A percentile compares a stretch with the other conserved stretches of the same genome.
phyloP scores from a whole-genome alignment of 2,113 vertebrate genomes.

The Tilapia sparmanii region DNA sequence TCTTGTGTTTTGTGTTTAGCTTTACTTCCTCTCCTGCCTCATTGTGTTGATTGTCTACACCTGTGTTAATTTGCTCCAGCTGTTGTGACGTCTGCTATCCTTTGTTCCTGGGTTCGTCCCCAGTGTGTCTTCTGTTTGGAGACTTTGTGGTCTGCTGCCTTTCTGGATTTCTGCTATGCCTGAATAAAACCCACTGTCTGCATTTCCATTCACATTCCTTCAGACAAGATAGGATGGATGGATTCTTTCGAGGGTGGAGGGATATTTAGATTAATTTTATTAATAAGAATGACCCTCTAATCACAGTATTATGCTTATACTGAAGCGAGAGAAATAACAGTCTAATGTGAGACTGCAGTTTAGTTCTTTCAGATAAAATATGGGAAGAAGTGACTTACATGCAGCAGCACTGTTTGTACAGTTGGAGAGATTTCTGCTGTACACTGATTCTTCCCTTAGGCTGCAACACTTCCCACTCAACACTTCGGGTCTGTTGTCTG shows the following conservation, averaged over 20 bases:
- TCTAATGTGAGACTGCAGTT: not conserved
- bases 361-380: not conserved
- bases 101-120: not conserved
- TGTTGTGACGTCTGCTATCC: not conserved
- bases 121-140: fast-evolving
- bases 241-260: not conserved
- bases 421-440: not conserved
- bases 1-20: not conserved
- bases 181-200: not conserved
- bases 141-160: not conserved
- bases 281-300: not conserved
- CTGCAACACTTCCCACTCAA: not conserved
- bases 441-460: not conserved
- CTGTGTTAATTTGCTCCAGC: not conserved
- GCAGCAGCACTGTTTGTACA: not conserved
- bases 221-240: not conserved
- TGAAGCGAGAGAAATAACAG: not conserved
- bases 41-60: not conserved
- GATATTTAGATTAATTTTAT: not conserved
- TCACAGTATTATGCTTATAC: not conserved
- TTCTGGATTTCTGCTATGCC: not conserved
- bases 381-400: not conserved
- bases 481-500: not conserved
- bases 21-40: not conserved
- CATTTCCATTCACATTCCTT: not conserved